These are phyloP conservation scores for Platyura marginata DNA, from an alignment of 1,140 invertebrate genomes.

Conservation along the genomic window DNA sequence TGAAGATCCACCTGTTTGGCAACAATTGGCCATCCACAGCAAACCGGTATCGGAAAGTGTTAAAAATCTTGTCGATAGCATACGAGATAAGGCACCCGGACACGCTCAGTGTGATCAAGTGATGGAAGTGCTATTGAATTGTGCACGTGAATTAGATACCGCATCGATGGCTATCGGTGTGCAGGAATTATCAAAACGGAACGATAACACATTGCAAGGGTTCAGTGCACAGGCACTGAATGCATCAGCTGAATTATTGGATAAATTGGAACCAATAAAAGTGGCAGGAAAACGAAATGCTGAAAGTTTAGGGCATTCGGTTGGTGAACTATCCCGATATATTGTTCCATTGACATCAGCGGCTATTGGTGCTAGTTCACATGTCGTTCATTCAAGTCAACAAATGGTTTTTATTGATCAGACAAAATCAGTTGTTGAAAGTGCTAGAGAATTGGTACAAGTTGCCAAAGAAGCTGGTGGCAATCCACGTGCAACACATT, in stretches of 20 bases:
- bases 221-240: conserved; percentile 63
- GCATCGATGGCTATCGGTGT: conserved; percentile 73
- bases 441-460: conserved; percentile 66
- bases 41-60: conserved; percentile 93
- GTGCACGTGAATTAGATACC: conserved; percentile 69
- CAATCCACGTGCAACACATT: conserved; percentile 67
- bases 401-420: conserved; percentile 82
- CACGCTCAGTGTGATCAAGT: conserved; percentile 83
- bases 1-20: conserved; percentile 85
- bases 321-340: conserved; percentile 55
- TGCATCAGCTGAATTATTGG: conserved; percentile 54
- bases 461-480: conserved; percentile 78
- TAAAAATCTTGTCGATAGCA: conserved; percentile 78
- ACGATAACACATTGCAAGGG: conserved; percentile 59
- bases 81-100: conserved; percentile 87
- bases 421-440: conserved; percentile 86
- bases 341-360: conserved; percentile 70
- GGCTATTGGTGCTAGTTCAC: conserved; percentile 73
- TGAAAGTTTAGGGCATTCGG: conserved; percentile 79
- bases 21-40: conserved; percentile 78
- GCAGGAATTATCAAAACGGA: conserved; percentile 51
- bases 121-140: conserved; percentile 54
- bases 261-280: conserved; percentile 64
- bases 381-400: conserved; percentile 74
- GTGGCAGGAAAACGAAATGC: conserved; percentile 76